Conservation (phyloP, 2,797 vertebrate genomes). For the Poeciliopsis turneri region DNA sequence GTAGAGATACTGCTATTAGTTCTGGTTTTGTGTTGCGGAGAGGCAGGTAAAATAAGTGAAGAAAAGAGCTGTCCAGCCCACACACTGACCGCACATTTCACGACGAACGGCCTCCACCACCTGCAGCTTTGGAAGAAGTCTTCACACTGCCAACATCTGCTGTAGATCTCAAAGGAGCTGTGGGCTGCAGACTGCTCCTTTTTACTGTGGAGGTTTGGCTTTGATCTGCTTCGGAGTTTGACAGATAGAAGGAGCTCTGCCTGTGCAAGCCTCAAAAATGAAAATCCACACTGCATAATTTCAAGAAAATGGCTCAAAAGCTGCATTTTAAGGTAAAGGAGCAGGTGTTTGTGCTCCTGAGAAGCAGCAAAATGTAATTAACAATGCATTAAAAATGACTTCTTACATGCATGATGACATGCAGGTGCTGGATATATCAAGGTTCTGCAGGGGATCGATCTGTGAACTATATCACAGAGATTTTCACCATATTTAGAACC, state of each 20-base stretch:
- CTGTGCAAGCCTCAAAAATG: conserved; percentile 18
- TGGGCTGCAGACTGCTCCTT: conserved; percentile 29
- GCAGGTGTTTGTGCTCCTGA: conserved; percentile 46
- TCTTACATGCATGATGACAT: conserved; percentile 24
- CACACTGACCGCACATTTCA: conserved; percentile 41
- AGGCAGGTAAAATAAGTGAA: conserved; percentile 26
- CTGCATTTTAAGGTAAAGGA: conserved; percentile 37
- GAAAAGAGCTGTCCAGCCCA: conserved; percentile 29
- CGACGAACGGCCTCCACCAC: conserved; percentile 36
- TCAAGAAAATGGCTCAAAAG: conserved; percentile 24
- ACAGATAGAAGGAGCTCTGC: conserved; percentile 32
- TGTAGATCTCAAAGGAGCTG: conserved; percentile 41
- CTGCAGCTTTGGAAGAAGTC: conserved; percentile 42
- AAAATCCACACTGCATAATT: conserved; percentile 5
- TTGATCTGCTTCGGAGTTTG: conserved; percentile 33
- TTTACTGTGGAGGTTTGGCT: conserved; percentile 26
- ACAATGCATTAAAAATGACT: conserved; percentile 47
- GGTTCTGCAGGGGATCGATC: neutral
- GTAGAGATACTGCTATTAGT: conserved; percentile 12
- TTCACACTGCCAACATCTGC: conserved; percentile 52
- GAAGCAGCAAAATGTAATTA: conserved; percentile 48
- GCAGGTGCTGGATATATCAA: conserved; percentile 5
- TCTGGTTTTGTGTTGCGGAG: conserved; percentile 14
- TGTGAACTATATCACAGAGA: neutral
- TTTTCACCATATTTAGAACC: neutral